Evolutionary conservation across 2,888 invertebrate genomes (phyloP).

Genomic region (Elysia crispata): DNA sequence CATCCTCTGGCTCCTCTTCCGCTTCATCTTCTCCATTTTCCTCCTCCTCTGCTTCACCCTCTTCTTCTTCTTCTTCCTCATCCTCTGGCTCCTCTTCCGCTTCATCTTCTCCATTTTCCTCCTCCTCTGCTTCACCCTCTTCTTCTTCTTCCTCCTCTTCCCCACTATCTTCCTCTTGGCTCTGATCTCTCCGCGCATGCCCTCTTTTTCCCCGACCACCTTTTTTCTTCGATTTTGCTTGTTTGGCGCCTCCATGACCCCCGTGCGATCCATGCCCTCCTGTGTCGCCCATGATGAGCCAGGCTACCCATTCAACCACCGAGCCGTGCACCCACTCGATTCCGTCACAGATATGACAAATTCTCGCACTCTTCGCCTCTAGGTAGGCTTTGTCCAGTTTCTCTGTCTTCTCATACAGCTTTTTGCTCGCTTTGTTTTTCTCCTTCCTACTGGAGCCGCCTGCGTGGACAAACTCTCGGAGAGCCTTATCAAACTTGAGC

Average conservation of each 20-base stretch:
- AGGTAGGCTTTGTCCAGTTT: too few relatives aligned
- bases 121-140: not conserved
- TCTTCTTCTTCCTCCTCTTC: not conserved
- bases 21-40: conserved; percentile 5
- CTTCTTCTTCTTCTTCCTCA: not conserved
- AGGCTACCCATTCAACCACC: not conserved
- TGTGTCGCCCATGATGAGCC: not conserved
- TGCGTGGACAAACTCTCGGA: too few relatives aligned
- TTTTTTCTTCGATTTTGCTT: not conserved
- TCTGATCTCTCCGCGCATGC: not conserved
- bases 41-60: not conserved
- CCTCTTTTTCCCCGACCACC: not conserved
- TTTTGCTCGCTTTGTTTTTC: too few relatives aligned
- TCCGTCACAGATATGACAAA: not conserved
- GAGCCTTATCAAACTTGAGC: too few relatives aligned
- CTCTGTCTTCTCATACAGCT: too few relatives aligned
- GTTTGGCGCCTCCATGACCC: not conserved
- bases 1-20: not conserved
- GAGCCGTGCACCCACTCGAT: not conserved
- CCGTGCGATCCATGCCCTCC: not conserved
- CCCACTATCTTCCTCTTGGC: not conserved
- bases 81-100: not conserved
- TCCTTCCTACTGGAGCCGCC: too few relatives aligned
- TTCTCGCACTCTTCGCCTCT: too few relatives aligned
- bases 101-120: not conserved